Evolutionary conservation across 2,888 invertebrate species (phyloP).

Genomic region (Gibbula magus): DNA sequence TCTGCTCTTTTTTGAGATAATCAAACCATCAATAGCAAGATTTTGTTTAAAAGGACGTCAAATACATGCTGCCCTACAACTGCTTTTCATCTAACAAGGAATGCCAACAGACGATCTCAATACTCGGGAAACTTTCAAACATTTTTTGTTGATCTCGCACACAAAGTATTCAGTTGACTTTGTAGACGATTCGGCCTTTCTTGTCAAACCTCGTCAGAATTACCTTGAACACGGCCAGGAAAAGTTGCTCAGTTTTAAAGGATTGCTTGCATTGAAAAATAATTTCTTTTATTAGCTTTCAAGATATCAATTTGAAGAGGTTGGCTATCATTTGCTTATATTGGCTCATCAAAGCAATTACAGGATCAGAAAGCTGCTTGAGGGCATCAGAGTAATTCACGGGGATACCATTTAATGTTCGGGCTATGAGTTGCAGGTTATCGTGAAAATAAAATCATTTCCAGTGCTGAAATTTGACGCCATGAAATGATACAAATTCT

Average conservation of each 20-base stretch:
- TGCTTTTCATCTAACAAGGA: constrained; percentile 21
- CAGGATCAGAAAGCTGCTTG: neutral
- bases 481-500: neutral
- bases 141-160: neutral
- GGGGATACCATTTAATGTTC: neutral
- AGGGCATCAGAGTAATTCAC: neutral
- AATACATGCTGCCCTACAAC: constrained; percentile 17
- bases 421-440: neutral
- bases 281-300: constrained; percentile 16
- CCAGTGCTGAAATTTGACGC: neutral
- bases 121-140: neutral
- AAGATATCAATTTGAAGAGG: neutral
- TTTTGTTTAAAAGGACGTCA: constrained; percentile 19
- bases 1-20: constrained; percentile 7
- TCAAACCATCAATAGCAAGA: constrained; percentile 12
- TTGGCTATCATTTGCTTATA: neutral
- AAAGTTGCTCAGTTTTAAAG: neutral
- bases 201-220: neutral
- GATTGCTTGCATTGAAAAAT: neutral
- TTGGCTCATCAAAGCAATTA: neutral
- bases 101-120: neutral
- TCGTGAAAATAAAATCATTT: constrained; percentile 9
- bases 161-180: neutral
- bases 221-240: neutral
- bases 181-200: neutral